These are phyloP conservation scores for Crocidura indochinensis DNA, from an alignment of 2,797 vertebrate genomes.

Conservation along the genomic window DNA sequence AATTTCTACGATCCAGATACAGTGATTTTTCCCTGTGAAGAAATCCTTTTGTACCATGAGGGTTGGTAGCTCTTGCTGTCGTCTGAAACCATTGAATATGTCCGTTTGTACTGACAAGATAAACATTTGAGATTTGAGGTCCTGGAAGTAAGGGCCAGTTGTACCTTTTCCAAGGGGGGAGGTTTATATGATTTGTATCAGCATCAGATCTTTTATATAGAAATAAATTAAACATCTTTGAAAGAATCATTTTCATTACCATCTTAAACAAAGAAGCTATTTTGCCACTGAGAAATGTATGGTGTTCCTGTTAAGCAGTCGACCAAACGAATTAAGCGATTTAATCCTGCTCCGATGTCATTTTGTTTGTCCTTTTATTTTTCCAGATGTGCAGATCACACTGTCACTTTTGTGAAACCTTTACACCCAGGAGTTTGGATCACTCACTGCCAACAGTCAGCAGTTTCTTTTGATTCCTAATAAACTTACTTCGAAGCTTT, in stretches of 20 bases:
- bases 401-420: constrained; percentile 83
- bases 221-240: constrained; percentile 88
- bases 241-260: constrained; percentile 88
- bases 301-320: constrained; percentile 69
- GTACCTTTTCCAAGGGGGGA: constrained; percentile 88
- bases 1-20: constrained; percentile 89
- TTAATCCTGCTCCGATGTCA: constrained; percentile 62
- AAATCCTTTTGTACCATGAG: constrained; percentile 89
- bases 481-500: constrained; percentile 64
- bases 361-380: constrained; percentile 82
- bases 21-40: constrained; percentile 87
- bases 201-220: constrained; percentile 91
- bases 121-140: constrained; percentile 87
- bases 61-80: constrained; percentile 88
- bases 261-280: constrained; percentile 87
- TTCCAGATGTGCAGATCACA: constrained; percentile 85
- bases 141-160: constrained; percentile 86
- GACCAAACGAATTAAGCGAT: constrained; percentile 72
- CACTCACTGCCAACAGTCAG: constrained; percentile 81
- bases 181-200: constrained; percentile 90
- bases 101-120: constrained; percentile 91
- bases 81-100: constrained; percentile 87
- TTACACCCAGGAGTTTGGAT: constrained; percentile 84
- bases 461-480: constrained; percentile 80
- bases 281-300: constrained; percentile 88